Conservation (phyloP, 2,888 invertebrate species). For the Caenorhabditis afra region DNA sequence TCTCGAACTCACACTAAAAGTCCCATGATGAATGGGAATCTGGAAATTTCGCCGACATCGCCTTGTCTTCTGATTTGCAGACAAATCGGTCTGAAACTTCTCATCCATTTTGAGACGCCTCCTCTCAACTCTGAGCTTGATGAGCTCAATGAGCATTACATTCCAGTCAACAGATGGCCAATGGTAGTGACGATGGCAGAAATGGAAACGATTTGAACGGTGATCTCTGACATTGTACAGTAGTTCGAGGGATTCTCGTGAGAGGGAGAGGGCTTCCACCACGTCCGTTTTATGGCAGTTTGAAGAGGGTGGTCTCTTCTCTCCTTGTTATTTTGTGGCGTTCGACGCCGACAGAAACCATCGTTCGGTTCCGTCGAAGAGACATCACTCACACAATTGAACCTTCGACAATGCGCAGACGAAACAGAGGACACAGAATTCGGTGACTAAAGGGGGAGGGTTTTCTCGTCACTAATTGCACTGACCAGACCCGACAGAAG, state of each 20-base stretch:
- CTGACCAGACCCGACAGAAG: too few species aligned
- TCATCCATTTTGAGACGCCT: conserved; percentile 41
- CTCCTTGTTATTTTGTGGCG: neutral
- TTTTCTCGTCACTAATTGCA: too few species aligned
- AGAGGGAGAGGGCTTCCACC: too few species aligned
- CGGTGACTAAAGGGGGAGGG: too few species aligned
- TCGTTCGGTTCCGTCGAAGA: neutral
- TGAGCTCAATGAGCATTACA: conserved; percentile 85
- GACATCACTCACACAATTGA: conserved; percentile 11
- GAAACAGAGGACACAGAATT: too few species aligned
- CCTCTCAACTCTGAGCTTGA: too few species aligned
- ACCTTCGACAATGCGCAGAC: neutral
- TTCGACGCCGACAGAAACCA: too few species aligned
- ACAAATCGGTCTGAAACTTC: conserved; percentile 69
- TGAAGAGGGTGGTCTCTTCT: too few species aligned
- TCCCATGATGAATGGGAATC: conserved; percentile 73
- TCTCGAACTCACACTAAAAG: conserved; percentile 65
- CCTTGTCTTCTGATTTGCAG: conserved; percentile 64
- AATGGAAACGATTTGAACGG: conserved; percentile 68
- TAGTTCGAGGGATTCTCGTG: neutral
- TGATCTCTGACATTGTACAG: neutral
- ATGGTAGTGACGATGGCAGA: conserved; percentile 87
- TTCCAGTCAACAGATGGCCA: conserved; percentile 89
- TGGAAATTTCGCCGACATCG: conserved; percentile 65
- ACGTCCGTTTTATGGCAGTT: too few species aligned